Evolutionary conservation across 2,888 invertebrate genomes (phyloP), one percentile per base, ranked within the genome.

Genomic region (Leucophenga maculata): DNA sequence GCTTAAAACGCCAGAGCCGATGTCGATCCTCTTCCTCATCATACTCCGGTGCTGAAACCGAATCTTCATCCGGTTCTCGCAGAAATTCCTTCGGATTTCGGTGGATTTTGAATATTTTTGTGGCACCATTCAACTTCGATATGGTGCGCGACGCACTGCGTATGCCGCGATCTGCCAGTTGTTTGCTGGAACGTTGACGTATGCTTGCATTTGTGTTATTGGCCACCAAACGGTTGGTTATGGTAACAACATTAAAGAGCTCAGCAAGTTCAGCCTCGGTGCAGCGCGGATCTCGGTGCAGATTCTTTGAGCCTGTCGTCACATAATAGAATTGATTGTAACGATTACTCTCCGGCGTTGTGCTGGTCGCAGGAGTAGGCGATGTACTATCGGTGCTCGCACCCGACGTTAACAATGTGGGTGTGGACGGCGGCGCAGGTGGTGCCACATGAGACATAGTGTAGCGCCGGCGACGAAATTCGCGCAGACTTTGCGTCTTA

Each of bases 361-460:
- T 59, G 50, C 71, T 74, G 60, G 72, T 74, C 72, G 75, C 77
- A 75, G 80, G 80, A 69, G 82, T 80, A 60, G 54, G 26, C 18
- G 70, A 69, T 59, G 70, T 69, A 67, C 72, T 74, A 72, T 55
- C 65, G 57, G 57, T 69, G 67, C 16, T 70, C 48, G 46, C 67
- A 70, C 74, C 80, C 68, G 86, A 78, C 60, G 85, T 86, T 57
- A 86, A 73, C 69, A 87, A 80, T 65, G 86, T 86, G 65, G 86
- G 86, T 70, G 86, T 86, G 76, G 86, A 86, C 69, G 86, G 86
- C 74, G 86, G 86, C 74, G 86, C 87, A 64, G 86, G 83, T 57
- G 83, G 86, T 67, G 81, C 84, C 39, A 80, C 79, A 72, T 86
- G 86, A 71, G 87, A 85, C 71, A 86, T 85, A 69, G 86, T 86